These are phyloP conservation scores for Marasmarcha lunaedactyla DNA, from an alignment of 2,888 invertebrate genomes.

Conservation along the genomic window DNA sequence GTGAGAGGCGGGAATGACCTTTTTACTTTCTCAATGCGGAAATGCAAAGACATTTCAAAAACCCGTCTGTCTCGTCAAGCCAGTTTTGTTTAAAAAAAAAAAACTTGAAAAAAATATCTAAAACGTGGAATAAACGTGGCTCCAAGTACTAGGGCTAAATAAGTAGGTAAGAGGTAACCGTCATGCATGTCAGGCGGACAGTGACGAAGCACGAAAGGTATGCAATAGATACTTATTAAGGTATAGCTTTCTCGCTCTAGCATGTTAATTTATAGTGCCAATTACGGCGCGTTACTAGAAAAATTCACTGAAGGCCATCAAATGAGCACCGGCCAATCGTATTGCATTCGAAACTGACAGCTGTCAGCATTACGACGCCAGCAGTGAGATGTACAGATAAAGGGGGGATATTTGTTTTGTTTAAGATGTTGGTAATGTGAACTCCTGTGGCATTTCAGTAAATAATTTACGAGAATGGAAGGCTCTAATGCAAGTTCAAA, in stretches of 20 bases:
- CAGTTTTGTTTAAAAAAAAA: slow-evolving; percentile 53
- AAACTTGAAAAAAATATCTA: slow-evolving; percentile 35
- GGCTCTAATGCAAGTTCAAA: no score
- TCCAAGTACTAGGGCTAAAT: slow-evolving; percentile 55
- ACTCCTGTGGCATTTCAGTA: no score
- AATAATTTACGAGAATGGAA: no score
- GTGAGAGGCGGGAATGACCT: slow-evolving; percentile 48
- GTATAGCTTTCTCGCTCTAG: slow-evolving; percentile 39
- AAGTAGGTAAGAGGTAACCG: slow-evolving; percentile 32
- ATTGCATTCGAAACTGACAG: no score
- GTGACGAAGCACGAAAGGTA: no score
- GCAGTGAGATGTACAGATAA: no score
- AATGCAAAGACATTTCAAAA: slow-evolving; percentile 59
- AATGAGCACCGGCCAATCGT: no score
- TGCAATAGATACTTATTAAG: slow-evolving; percentile 7
- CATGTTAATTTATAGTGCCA: slow-evolving; percentile 13
- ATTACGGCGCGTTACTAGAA: no score
- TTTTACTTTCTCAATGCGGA: slow-evolving; percentile 60
- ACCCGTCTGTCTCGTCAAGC: slow-evolving; percentile 49
- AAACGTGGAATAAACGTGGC: slow-evolving; percentile 65
- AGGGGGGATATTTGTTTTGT: no score
- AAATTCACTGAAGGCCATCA: no score
- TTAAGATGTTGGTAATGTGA: no score
- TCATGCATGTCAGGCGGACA: slow-evolving; percentile 27
- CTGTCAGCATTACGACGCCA: no score